A percentile compares a stretch with the other conserved stretches of the same genome.
These are phyloP conservation scores for Panthera uncia DNA, from an alignment of 2,113 vertebrate genomes.

Conservation along the genomic window DNA sequence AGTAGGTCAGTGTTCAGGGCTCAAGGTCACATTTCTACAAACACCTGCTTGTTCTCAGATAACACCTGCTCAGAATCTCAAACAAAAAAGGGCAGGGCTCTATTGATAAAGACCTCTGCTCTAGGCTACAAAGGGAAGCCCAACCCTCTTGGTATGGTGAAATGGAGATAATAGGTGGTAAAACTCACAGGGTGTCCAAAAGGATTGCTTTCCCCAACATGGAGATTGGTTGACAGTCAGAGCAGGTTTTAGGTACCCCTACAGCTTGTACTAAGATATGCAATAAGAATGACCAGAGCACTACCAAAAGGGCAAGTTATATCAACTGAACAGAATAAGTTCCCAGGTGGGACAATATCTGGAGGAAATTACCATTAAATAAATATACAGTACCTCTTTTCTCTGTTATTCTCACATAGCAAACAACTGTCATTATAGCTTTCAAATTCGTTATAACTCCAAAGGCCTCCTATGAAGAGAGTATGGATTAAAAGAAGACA, in stretches of 20 bases:
- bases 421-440: not conserved
- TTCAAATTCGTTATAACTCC: conserved; percentile 37
- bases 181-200: conserved; percentile 34
- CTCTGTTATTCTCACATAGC: not conserved
- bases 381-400: not conserved
- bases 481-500: not conserved
- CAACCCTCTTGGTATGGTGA: conserved; percentile 47
- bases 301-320: not conserved
- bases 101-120: conserved; percentile 67
- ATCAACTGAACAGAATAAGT: not conserved
- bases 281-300: conserved; percentile 7
- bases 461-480: not conserved
- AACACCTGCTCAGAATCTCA: conserved; percentile 80
- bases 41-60: conserved; percentile 83
- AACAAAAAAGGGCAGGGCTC: conserved; percentile 70
- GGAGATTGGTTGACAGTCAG: conserved; percentile 66
- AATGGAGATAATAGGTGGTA: conserved; percentile 74
- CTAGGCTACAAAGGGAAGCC: conserved; percentile 15
- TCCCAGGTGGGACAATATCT: not conserved
- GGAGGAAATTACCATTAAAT: not conserved
- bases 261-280: not conserved
- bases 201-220: conserved; percentile 68
- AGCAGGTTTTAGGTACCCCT: conserved; percentile 65
- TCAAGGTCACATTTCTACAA: conserved; percentile 80
- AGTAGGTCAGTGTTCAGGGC: conserved; percentile 77